phyloP scores from a whole-genome alignment of 1,140 invertebrate species.

The Oreohelix idahoensis region DNA sequence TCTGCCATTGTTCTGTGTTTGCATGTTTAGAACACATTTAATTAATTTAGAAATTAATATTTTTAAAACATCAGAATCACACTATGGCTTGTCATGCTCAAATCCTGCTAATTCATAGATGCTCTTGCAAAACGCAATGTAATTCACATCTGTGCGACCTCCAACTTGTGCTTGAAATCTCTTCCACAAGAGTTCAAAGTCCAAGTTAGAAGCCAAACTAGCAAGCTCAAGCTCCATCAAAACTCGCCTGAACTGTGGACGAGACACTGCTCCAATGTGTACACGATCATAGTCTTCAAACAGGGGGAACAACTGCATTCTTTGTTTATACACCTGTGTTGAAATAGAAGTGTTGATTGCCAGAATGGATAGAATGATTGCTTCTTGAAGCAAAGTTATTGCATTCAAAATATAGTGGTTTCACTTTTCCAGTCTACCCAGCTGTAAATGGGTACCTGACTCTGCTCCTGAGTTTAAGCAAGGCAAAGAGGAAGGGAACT shows the following conservation, averaged over 20 bases:
- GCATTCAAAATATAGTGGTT: too few species aligned
- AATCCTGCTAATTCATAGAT: slow-evolving; percentile 71
- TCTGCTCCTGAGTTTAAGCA: too few species aligned
- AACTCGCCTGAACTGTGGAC: slow-evolving; percentile 71
- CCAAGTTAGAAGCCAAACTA: slow-evolving; percentile 63
- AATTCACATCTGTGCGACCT: slow-evolving; percentile 69
- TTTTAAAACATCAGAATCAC: neutral
- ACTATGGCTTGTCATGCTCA: slow-evolving; percentile 66
- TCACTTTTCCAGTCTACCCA: too few species aligned
- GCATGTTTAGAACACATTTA: neutral
- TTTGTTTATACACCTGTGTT: slow-evolving; percentile 61
- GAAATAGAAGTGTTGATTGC: too few species aligned
- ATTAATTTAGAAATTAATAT: too few species aligned
- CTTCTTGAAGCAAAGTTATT: too few species aligned
- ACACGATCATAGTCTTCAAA: slow-evolving; percentile 73
- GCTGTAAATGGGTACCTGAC: too few species aligned
- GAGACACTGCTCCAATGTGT: slow-evolving; percentile 70
- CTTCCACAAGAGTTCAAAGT: slow-evolving; percentile 64
- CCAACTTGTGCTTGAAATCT: slow-evolving; percentile 70
- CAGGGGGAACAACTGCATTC: slow-evolving; percentile 72
- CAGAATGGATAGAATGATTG: too few species aligned
- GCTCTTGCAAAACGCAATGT: slow-evolving; percentile 71
- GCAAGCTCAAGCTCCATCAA: slow-evolving; percentile 70
- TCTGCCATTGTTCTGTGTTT: neutral
- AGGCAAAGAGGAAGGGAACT: too few species aligned